Evolutionary conservation across 2,113 vertebrate species (phyloP), one percentile per base, ranked within the genome.

Genomic region (Channa maculata): DNA sequence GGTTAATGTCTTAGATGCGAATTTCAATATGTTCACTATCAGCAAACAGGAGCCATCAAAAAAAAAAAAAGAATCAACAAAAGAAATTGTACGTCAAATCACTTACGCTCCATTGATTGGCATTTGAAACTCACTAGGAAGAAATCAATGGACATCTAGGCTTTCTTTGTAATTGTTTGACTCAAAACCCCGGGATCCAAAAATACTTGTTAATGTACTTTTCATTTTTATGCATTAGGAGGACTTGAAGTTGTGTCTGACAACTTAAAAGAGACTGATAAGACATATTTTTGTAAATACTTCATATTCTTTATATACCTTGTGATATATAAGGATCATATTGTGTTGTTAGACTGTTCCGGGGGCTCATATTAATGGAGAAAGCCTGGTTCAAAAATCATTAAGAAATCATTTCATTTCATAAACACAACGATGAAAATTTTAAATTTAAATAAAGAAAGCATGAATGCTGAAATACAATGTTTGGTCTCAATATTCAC

Each of bases 131-230:
- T 59, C 80, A 51, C 71, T 46, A 41, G 79, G 66, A 63, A 41
- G 46, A 60, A 88, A 82, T 88, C 82, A 67, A 85, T 83, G 69
- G 69, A 82, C 55, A 80, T 64, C 71, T 71, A 71, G 65, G 60
- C 55, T 76, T 82, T 65, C 58, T 71, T 71, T 71, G 61, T 59
- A 67, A 71, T 64, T 74, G 37, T 85, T 60, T 74, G 71, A 81
- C 38, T 69, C 13, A 60, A 68, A 76, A 68, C 66, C 61, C 76
- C 33, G 1, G 46, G 41, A 53, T 65, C 41, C 4, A 52, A 64
- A 74, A 50, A 70, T 69, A 60, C 61, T 65, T 70, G 39, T 51
- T 44, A 38, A 44, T 1, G 4, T 43, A 49, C 12, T 53, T 55
- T 57, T 15, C 39, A 75, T 64, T 65, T 34, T 24, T 24, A 66